Base-by-base conservation (phyloP, 1,140 invertebrate genomes). In the Elysia chlorotica region DNA sequence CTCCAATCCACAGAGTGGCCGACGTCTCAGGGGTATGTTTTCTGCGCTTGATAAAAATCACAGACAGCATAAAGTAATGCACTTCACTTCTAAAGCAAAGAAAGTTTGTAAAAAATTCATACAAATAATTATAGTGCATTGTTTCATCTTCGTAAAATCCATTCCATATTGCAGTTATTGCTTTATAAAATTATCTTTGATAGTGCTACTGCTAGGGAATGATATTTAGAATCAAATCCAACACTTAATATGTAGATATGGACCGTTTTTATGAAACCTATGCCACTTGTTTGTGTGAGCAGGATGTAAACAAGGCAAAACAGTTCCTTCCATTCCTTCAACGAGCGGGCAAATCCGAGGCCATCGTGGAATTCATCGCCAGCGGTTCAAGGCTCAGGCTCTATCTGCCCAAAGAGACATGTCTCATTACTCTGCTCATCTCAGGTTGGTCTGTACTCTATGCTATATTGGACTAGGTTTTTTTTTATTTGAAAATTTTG, bases 361-460 rank as follows among this genome's bases (percentile, higher is more conserved):
- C 92, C 19, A 91, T 97, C 21, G 96, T 98, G 2, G 97, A 99
- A 85, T 99, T 97, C 88, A 95, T 99, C 2, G 93, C 95, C 0
- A 96, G 94, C 80, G 96, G 96, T 2, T 98, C 96, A 0, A 90
- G 97, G 38, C 88, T 99, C 57, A 91, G 97, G 77, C 82, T 99
- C 0, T 99, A 94, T 85, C 92, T 99, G 65, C 95, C 96, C 0
- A 96, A 96, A 85, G 96, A 99, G 81, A 96, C 95, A 70, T 95
- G 95, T 78, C 88, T 99, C 36, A 93, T 99, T 23, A 99, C 96
- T 2, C 97, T 99, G 88, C 90, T 99, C 3, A 88, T 99, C 4
- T 95, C 94, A 77, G 86, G 86, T 87, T n/a, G n/a, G n/a, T n/a
- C n/a, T n/a, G n/a, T 48, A 14, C 41, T 14, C n/a, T 48, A 48